Evolutionary conservation across 1,140 invertebrate genomes (phyloP), one percentile per base, ranked within the genome.

Genomic region (Cydia strobilella): DNA sequence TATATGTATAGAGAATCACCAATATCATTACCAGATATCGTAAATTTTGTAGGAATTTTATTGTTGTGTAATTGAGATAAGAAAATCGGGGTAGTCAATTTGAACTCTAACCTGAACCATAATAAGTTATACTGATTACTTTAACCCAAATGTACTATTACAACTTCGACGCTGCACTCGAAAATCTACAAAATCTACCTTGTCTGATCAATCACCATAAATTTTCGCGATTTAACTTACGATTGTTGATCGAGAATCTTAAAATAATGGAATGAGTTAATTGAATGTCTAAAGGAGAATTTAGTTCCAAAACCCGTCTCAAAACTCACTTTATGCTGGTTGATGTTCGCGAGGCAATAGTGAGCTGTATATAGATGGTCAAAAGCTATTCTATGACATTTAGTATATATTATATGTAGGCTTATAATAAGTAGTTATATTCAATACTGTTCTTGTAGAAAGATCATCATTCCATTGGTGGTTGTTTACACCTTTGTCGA

Each of bases 371-470:
- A 75, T 79, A 83, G 81, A 77, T 84, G 84, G 75, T 82, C 79
- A 80, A 81, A 84, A 76, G 79, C 82, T 69, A 69, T 18, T 35
- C 65, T 69, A 69, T 39, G 31, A 69, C 65, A 76, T 82, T 83
- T 77, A 80, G 78, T 79, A 79, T 82, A 84, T 82, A 84, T 82
- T 73, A 80, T 73, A 80, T 77, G 77, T 82, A 85, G 82, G 77
- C 77, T 90, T 89, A 86, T 81, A 89, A 89, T 78, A 92, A 87
- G 85, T 90, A 90, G 86, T 86, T 84, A 85, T 86, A 86, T 25
- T 84, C 86, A 92, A 92, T 92, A 92, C 90, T 92, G 90, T 89
- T 92, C 84, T 84, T 82, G 85, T 90, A 87, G 84, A 90, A 87
- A 92, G 90, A 91, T 91, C 90, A 90, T 90, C 82, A 80, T 91